A percentile compares a stretch with the other conserved stretches of the same genome.
These are phyloP conservation scores for Lasaia peninsularis DNA, from an alignment of 1,140 invertebrate species.

Conservation along the genomic window DNA sequence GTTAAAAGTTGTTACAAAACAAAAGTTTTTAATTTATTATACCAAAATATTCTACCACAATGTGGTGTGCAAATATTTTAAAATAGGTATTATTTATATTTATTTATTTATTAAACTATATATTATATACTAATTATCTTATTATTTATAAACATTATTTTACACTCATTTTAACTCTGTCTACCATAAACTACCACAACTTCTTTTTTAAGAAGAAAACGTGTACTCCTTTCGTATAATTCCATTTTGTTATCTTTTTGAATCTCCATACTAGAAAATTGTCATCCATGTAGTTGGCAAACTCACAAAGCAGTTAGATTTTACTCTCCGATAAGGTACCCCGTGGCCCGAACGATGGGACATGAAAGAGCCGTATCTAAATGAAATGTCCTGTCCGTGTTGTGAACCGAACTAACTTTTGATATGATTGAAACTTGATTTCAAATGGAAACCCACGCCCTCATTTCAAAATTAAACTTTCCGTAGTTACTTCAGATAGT, in stretches of 20 bases:
- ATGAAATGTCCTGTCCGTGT: constrained; percentile 41
- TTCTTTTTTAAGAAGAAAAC: not conserved
- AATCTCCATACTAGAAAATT: constrained; percentile 31
- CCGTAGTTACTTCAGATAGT: not conserved
- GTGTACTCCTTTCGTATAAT: not conserved
- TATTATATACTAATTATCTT: too few relatives aligned
- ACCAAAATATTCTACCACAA: too few relatives aligned
- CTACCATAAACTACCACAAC: too few relatives aligned
- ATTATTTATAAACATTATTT: too few relatives aligned
- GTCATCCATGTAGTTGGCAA: constrained; percentile 40
- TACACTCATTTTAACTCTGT: too few relatives aligned
- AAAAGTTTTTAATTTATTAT: too few relatives aligned
- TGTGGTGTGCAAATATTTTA: too few relatives aligned
- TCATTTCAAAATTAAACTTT: constrained; percentile 46
- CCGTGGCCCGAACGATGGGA: constrained; percentile 23
- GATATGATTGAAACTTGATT: constrained; percentile 55
- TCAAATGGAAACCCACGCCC: constrained; percentile 50
- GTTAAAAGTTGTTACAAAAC: too few relatives aligned
- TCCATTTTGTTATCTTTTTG: constrained; percentile 8
- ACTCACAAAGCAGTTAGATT: constrained; percentile 38
- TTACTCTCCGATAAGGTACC: constrained; percentile 25
- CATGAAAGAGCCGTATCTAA: constrained; percentile 36
- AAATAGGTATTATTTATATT: too few relatives aligned
- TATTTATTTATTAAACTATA: too few relatives aligned
- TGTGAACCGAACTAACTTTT: constrained; percentile 47